Conservation (phyloP, 1,140 invertebrate genomes). For the Drosophila littoralis region DNA sequence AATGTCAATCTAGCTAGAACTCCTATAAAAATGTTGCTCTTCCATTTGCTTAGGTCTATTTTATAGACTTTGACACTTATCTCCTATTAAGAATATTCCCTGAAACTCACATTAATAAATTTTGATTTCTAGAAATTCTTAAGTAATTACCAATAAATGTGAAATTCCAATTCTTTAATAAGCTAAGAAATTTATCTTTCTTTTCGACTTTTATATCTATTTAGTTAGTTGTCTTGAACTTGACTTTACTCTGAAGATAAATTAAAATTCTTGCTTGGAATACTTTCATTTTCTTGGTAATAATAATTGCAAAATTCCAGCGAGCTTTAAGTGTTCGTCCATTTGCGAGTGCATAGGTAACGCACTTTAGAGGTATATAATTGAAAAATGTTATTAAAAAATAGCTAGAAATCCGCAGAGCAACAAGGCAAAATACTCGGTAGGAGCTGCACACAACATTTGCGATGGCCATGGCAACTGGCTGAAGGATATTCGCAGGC, state of each 20-base stretch:
- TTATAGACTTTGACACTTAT: no score
- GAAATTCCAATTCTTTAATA: no score
- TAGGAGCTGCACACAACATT: not conserved
- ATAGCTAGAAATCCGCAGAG: slow-evolving; percentile 32
- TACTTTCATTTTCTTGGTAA: slow-evolving; percentile 10
- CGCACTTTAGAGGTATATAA: slow-evolving; percentile 37
- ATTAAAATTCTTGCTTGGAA: slow-evolving; percentile 22
- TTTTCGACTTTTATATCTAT: no score
- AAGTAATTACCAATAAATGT: no score
- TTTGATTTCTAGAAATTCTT: no score
- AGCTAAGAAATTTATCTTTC: no score
- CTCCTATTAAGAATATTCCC: no score
- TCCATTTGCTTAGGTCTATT: no score
- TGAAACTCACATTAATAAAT: no score
- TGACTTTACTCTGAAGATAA: not conserved
- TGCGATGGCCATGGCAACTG: slow-evolving; percentile 22
- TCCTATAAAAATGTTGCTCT: no score
- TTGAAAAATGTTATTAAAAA: slow-evolving; percentile 53
- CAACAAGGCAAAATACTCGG: not conserved
- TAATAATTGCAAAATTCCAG: slow-evolving; percentile 70
- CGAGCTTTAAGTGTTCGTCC: slow-evolving; percentile 12
- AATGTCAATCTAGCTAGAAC: no score
- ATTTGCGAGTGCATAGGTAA: slow-evolving; percentile 13
- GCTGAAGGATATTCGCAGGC: slow-evolving; percentile 15
- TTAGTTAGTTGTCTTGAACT: slow-evolving; percentile 3